Evolutionary conservation across 1,140 invertebrate genomes (phyloP), one percentile per base, ranked within the genome.

Genomic region (Eufriesea mexicana): DNA sequence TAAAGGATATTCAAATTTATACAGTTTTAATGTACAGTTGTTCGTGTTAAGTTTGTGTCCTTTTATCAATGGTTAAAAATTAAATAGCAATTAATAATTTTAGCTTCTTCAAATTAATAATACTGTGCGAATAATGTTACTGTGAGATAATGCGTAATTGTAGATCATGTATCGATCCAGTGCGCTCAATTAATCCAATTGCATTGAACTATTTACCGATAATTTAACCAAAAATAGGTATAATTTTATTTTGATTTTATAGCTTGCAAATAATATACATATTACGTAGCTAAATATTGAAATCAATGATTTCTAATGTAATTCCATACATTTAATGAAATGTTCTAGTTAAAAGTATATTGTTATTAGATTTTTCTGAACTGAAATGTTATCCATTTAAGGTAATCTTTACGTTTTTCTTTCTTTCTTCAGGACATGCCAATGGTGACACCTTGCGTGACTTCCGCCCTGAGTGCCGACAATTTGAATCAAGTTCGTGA

Each of bases 401-500:
- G 23, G n/a, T 16, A 23, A 75, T 42, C 7, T 28, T 1, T 10
- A 10, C 23, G 45, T 79, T 64, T 23, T 54, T 79, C 25, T 68
- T 42, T 77, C 57, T 35, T 45, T 64, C n/a, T 73, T 42, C 88
- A 93, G 91, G 93, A 91, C 75, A 86, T 88, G 54, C 54, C 90
- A 71, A 88, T 88, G 77, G 91, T 92, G 84, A 86, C 91, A 80
- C 86, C 91, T 85, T 92, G 92, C 90, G 90, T 93, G 84, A 90
- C 92, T 89, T 91, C 93, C 88, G 89, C 92, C 42, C 87, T 92
- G 88, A 92, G 92, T 88, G 90, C 84, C 68, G 92, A 91, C 86
- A 93, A 93, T 90, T 91, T 93, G 79, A 93, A 88, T 79, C 91
- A 93, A 84, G 88, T 88, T 84, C 90, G 89, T 66, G 91, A 92